phyloP scores from a whole-genome alignment of 2,113 vertebrate genomes.

The Heptranchias perlo region DNA sequence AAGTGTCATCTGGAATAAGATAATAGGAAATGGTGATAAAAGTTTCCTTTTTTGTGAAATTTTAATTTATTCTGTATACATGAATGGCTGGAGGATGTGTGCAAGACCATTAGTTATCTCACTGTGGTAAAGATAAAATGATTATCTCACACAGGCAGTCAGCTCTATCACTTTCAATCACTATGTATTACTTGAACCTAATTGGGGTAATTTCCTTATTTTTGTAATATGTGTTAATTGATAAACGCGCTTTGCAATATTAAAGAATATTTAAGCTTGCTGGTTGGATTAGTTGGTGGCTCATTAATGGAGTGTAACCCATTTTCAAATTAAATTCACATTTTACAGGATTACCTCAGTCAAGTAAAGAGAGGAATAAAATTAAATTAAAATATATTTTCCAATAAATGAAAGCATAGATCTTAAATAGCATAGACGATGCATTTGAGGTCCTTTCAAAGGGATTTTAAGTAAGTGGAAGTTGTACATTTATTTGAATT shows the following conservation, averaged over 20 bases:
- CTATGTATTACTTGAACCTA: neutral
- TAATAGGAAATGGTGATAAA: conserved; percentile 66
- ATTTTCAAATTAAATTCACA: neutral
- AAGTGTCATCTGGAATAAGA: conserved; percentile 66
- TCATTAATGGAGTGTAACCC: neutral
- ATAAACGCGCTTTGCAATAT: neutral
- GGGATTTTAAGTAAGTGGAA: neutral
- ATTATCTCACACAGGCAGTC: neutral
- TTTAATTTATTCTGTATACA: conserved; percentile 54
- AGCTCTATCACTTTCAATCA: conserved; percentile 15
- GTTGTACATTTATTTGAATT: neutral
- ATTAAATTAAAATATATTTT: neutral
- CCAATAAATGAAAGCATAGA: neutral
- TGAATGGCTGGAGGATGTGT: conserved; percentile 39
- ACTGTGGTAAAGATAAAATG: neutral
- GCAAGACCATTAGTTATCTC: neutral
- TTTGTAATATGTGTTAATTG: conserved; percentile 33
- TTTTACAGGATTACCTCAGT: neutral
- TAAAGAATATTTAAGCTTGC: neutral
- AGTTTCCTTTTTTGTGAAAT: conserved; percentile 54
- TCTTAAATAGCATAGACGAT: neutral
- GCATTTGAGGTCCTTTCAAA: neutral
- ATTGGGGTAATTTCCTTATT: conserved; percentile 17
- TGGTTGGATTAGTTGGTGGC: neutral
- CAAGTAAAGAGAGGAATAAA: neutral